A percentile compares a stretch with the other conserved stretches of the same genome.
Evolutionary conservation across 1,140 invertebrate genomes (phyloP).

Genomic region (Proales similis): DNA sequence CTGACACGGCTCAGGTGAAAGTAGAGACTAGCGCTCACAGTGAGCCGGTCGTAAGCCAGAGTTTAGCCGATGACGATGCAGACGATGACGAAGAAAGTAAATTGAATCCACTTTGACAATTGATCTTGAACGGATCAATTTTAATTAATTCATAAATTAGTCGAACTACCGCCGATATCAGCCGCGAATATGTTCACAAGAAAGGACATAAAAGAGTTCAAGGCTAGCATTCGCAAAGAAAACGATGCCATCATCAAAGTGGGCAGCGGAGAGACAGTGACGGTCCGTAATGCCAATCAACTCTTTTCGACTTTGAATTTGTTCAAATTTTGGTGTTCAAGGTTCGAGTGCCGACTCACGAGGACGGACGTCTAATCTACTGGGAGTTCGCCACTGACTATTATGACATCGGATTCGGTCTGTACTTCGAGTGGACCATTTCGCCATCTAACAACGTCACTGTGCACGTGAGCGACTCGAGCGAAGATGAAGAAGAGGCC

Average conservation of each 20-base stretch:
- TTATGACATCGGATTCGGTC: slow-evolving; percentile 96
- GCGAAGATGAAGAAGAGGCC: slow-evolving; percentile 69
- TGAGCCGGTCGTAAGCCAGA: background rate
- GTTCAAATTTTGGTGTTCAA: slow-evolving; percentile 35
- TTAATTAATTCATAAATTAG: too few relatives aligned
- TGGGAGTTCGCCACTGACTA: slow-evolving; percentile 98
- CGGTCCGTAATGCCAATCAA: slow-evolving; percentile 64
- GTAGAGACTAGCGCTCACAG: slow-evolving; percentile 13
- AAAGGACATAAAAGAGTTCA: slow-evolving; percentile 81
- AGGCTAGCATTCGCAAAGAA: slow-evolving; percentile 63
- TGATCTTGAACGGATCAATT: background rate
- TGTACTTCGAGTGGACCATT: slow-evolving; percentile 96
- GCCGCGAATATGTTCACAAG: slow-evolving; percentile 88
- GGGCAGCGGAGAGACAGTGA: slow-evolving; percentile 92
- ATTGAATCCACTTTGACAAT: background rate
- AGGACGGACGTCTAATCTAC: slow-evolving; percentile 84
- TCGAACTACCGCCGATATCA: slow-evolving; percentile 55
- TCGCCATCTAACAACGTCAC: slow-evolving; percentile 60
- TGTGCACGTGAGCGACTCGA: slow-evolving; percentile 81
- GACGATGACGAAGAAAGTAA: slow-evolving; percentile 37
- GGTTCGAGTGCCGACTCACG: slow-evolving; percentile 93
- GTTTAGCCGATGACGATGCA: slow-evolving; percentile 24
- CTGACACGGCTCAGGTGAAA: slow-evolving; percentile 39
- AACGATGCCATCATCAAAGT: slow-evolving; percentile 87
- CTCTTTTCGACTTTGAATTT: slow-evolving; percentile 8